Conservation (phyloP, 2,797 vertebrate species). For the Cyprinella venusta region DNA sequence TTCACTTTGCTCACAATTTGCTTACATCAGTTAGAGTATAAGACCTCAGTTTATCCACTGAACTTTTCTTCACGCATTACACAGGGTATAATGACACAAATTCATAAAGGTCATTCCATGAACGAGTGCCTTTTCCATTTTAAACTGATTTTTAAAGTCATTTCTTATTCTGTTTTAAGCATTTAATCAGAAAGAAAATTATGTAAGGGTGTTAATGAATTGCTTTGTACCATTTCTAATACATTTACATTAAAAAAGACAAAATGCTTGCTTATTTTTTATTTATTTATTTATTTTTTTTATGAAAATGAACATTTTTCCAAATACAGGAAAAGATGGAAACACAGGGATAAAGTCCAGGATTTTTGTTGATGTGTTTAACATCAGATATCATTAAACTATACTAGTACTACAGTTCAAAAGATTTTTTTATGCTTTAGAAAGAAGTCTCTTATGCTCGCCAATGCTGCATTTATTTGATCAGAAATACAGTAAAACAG, state of each 20-base stretch:
- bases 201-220: background rate
- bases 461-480: background rate
- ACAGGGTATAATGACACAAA: background rate
- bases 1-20: background rate
- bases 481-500: background rate
- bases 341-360: background rate
- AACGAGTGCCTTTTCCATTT: background rate
- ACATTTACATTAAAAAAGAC: background rate
- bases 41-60: background rate
- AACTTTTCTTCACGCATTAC: background rate
- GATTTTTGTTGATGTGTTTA: background rate
- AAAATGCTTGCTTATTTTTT: too few relatives aligned
- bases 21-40: too few relatives aligned
- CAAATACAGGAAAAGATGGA: background rate
- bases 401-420: too few relatives aligned
- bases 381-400: background rate
- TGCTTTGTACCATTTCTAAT: background rate
- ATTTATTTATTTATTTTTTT: too few relatives aligned
- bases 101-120: constrained; percentile 4
- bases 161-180: background rate
- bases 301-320: background rate
- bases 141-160: background rate
- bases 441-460: too few relatives aligned
- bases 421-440: too few relatives aligned
- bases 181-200: background rate